A percentile compares a stretch with the other conserved stretches of the same genome.
These are phyloP conservation scores for Polypedilum vanderplanki DNA, from an alignment of 1,140 invertebrate genomes.

Conservation along the genomic window DNA sequence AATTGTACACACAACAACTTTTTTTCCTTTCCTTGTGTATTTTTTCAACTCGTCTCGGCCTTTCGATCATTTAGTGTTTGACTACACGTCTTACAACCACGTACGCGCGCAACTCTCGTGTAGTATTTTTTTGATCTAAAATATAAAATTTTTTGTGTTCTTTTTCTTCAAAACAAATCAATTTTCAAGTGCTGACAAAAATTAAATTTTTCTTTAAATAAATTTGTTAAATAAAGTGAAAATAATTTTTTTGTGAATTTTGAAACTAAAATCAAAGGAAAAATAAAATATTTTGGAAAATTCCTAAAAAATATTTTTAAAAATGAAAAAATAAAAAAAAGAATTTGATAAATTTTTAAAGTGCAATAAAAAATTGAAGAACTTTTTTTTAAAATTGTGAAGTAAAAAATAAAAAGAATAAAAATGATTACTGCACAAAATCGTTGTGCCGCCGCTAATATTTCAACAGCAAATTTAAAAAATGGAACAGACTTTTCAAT, in stretches of 20 bases:
- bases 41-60: background rate
- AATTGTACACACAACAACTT: slow-evolving; percentile 13
- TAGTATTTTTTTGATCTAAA: background rate
- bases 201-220: background rate
- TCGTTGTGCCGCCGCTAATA: slow-evolving; percentile 39
- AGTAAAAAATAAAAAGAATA: slow-evolving; percentile 21
- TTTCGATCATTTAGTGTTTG: slow-evolving; percentile 28
- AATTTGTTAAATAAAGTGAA: background rate
- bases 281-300: background rate
- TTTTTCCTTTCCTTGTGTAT: slow-evolving; percentile 21
- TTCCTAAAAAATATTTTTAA: slow-evolving; percentile 11
- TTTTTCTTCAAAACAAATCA: background rate
- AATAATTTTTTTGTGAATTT: background rate
- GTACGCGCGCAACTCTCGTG: background rate
- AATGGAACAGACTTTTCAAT: slow-evolving; percentile 87
- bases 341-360: background rate
- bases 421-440: slow-evolving; percentile 31
- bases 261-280: background rate
- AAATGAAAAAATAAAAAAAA: slow-evolving; percentile 9
- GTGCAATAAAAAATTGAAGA: background rate
- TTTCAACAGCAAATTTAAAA: slow-evolving; percentile 44
- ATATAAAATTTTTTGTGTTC: background rate
- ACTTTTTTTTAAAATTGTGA: slow-evolving; percentile 32
- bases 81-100: slow-evolving; percentile 12
- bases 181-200: background rate